Evolutionary conservation across 2,797 vertebrate species (phyloP), one percentile per base, ranked within the genome.

Genomic region (Dendrocincla fuliginosa): DNA sequence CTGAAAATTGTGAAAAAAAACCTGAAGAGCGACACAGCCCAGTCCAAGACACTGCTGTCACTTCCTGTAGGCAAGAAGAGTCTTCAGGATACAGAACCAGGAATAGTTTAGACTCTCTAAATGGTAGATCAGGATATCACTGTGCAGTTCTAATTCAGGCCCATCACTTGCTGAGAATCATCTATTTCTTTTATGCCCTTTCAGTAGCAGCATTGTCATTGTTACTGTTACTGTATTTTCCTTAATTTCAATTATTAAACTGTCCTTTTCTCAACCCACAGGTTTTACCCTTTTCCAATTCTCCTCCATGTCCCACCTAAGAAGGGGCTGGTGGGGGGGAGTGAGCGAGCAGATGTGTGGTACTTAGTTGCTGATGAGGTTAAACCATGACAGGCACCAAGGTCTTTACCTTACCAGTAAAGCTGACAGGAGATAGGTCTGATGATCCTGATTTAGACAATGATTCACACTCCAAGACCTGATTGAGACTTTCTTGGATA

Each of bases 401-500:
- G 39, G 55, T 63, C 16, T 74, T 61, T 80, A 81, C 55, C 98
- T 98, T 95, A 99, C 99, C 98, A 95, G 98, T 69, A 77, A 97
- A 97, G 28, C 96, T 59, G 50, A 98, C 35, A 41, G 98, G 92
- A 70, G 98, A 98, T 17, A 98, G 97, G 5, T 98, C 97, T 9
- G 95, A 92, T 87, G 96, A 97, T 59, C 98, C 98, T 0, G 98
- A 98, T 28, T 97, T 89, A 28, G 98, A 94, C 33, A 84, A 35
- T 60, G 83, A 96, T 52, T 99, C 98, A 42, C 98, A 97, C 50
- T 98, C 98, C 10, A 98, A 96, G 91, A 98, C 97, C 70, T 98
- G 98, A 92, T 67, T 94, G 76, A 98, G 89, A 9, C 60, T 82
- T 32, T 99, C 99, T 95, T 99, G 98, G 60, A 99, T 98, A 94